phyloP scores from a whole-genome alignment of 2,797 vertebrate species.

The Lutjanus campechanus region DNA sequence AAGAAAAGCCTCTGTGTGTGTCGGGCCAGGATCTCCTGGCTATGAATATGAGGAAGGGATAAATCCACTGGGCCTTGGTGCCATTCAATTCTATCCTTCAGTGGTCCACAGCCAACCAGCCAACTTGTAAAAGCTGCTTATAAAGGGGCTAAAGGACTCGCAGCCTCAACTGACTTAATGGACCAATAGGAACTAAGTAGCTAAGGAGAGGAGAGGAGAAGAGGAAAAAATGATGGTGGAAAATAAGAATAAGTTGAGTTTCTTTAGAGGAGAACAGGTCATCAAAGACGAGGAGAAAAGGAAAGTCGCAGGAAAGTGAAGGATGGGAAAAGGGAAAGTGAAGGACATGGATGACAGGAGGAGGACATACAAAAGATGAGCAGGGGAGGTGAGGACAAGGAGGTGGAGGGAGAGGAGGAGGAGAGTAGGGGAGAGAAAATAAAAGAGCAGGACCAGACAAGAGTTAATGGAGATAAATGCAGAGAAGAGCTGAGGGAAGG shows the following conservation, averaged over 20 bases:
- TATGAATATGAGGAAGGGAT: constrained; percentile 70
- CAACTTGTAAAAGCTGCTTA: constrained; percentile 78
- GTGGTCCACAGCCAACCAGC: constrained; percentile 69
- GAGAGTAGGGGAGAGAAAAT: constrained; percentile 16
- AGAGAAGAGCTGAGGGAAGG: constrained; percentile 10
- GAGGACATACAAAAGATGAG: constrained; percentile 30
- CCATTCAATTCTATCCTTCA: constrained; percentile 77
- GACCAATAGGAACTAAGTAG: constrained; percentile 60
- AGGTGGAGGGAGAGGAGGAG: constrained; percentile 15
- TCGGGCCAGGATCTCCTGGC: constrained; percentile 58
- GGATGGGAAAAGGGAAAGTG: constrained; percentile 8
- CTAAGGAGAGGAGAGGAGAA: constrained; percentile 23
- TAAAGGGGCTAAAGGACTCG: constrained; percentile 61
- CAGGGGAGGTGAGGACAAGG: constrained; percentile 33
- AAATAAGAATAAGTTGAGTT: constrained; percentile 15
- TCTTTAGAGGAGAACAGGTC: constrained; percentile 10
- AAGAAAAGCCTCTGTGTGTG: constrained; percentile 59
- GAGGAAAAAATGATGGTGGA: constrained; percentile 12
- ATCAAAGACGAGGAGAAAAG: constrained; percentile 14
- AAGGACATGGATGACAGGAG: constrained; percentile 36
- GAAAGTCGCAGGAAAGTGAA: constrained; percentile 14
- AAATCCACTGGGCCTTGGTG: constrained; percentile 66
- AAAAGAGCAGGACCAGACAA: constrained; percentile 30
- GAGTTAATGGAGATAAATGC: constrained; percentile 61
- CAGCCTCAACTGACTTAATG: constrained; percentile 69